phyloP scores from a whole-genome alignment of 2,888 invertebrate species.

The Rhagophthalmus giganteus region DNA sequence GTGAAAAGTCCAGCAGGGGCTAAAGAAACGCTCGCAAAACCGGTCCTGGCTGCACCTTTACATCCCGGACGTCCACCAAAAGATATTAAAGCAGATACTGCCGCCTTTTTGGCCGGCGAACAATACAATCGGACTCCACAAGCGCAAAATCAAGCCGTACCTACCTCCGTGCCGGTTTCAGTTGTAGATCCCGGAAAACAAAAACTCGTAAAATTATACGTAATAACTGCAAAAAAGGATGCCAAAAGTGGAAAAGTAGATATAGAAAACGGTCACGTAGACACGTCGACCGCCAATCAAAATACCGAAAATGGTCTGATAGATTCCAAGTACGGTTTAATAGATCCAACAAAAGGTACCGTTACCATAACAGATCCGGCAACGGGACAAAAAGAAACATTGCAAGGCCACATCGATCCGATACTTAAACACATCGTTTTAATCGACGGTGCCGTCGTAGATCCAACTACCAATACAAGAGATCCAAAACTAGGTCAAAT shows the following conservation, averaged over 20 bases:
- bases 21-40: conserved; percentile 13
- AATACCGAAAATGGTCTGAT: conserved; percentile 58
- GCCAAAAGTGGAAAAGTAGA: conserved; percentile 63
- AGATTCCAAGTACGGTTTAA: conserved; percentile 62
- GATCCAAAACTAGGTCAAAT: conserved; percentile 51
- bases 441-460: conserved; percentile 62
- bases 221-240: conserved; percentile 64
- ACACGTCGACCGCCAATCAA: conserved; percentile 48
- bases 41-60: conserved; percentile 13
- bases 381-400: conserved; percentile 65
- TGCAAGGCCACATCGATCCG: conserved; percentile 65
- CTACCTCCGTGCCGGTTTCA: conserved; percentile 52
- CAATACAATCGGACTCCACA: conserved; percentile 61
- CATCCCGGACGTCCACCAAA: conserved; percentile 39
- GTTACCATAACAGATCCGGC: conserved; percentile 61
- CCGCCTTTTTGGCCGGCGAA: conserved; percentile 70
- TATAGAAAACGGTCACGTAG: conserved; percentile 61
- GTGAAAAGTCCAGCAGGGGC: conserved; percentile 15
- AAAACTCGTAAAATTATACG: conserved; percentile 61
- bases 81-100: conserved; percentile 60
- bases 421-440: conserved; percentile 63
- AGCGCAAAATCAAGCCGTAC: conserved; percentile 50
- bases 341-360: conserved; percentile 63
- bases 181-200: conserved; percentile 59
- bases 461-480: conserved; percentile 61